These are phyloP conservation scores for Sylvia borin DNA, from an alignment of 2,797 vertebrate species.

Conservation along the genomic window DNA sequence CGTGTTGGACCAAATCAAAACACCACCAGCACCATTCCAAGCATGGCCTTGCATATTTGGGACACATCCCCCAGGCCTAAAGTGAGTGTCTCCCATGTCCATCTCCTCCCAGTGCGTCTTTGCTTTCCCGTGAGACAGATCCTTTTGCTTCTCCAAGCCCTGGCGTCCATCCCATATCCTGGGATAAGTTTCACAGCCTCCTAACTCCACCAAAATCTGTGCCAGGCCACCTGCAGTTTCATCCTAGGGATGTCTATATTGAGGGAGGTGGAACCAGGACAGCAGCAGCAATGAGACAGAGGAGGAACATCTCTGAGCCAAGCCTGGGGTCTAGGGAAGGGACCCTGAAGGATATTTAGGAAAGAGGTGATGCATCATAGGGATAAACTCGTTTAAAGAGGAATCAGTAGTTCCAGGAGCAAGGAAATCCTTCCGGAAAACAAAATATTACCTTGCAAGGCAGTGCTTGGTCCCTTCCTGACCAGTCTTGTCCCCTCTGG, in stretches of 20 bases:
- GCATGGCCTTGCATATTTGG: fast-evolving
- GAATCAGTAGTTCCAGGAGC: not conserved
- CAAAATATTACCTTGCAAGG: not conserved
- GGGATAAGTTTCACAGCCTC: not conserved
- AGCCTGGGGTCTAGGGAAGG: not conserved
- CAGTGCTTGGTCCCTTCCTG: not conserved
- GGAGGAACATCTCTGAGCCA: not conserved
- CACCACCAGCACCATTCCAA: fast-evolving
- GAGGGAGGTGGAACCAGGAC: not conserved
- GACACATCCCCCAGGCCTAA: too few relatives aligned
- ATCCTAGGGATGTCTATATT: not conserved
- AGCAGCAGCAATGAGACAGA: not conserved
- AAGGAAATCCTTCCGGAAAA: not conserved
- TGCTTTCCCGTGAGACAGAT: not conserved
- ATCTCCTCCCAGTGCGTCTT: not conserved
- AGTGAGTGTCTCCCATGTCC: fast-evolving
- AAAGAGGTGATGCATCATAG: fast-evolving
- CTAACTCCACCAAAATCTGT: fast-evolving
- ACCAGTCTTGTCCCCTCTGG: fast-evolving
- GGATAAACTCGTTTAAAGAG: fast-evolving
- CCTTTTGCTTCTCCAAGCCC: not conserved
- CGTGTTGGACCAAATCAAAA: not conserved
- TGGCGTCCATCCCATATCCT: not conserved
- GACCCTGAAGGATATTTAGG: not conserved
- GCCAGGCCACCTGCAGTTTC: not conserved